These are phyloP conservation scores for Pentamera pediparva DNA, from an alignment of 53 echinoderm and acorn worm genomes.

Conservation along the genomic window DNA sequence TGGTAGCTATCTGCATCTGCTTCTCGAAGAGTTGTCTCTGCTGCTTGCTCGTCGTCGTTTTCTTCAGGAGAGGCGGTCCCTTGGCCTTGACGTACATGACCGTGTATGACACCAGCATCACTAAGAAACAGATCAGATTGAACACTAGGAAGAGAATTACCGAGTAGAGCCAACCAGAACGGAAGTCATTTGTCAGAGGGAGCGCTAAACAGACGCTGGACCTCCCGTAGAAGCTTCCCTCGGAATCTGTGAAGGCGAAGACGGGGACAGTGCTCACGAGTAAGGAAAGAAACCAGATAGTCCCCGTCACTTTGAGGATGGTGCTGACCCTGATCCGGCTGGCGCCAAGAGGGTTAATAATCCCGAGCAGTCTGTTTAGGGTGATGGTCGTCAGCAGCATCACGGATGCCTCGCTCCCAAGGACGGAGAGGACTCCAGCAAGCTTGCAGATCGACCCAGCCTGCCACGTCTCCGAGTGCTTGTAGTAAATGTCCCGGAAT, in stretches of 20 bases:
- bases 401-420: constrained; percentile 53
- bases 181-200: constrained; percentile 40
- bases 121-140: constrained; percentile 43
- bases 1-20: constrained; percentile 34
- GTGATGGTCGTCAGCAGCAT: constrained; percentile 51
- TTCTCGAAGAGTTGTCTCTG: not conserved
- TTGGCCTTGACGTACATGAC: constrained; percentile 48
- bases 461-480: constrained; percentile 51
- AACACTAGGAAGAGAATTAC: constrained; percentile 48
- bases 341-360: constrained; percentile 52
- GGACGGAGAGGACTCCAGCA: constrained; percentile 49
- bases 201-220: constrained; percentile 60
- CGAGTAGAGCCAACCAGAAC: constrained; percentile 58
- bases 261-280: constrained; percentile 46
- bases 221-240: constrained; percentile 48
- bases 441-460: constrained; percentile 48
- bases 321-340: constrained; percentile 40
- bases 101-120: constrained; percentile 50
- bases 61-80: not conserved
- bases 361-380: constrained; percentile 42
- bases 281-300: constrained; percentile 40
- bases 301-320: constrained; percentile 24
- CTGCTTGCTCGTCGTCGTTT: not conserved
- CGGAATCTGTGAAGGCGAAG: constrained; percentile 34
- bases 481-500: constrained; percentile 43